Percentiles rank a stretch among this genome's conserved stretches.
Conservation (phyloP, 30 jellyfish, hydroid and myxozoan genomes). For the Hydra vulgaris region DNA sequence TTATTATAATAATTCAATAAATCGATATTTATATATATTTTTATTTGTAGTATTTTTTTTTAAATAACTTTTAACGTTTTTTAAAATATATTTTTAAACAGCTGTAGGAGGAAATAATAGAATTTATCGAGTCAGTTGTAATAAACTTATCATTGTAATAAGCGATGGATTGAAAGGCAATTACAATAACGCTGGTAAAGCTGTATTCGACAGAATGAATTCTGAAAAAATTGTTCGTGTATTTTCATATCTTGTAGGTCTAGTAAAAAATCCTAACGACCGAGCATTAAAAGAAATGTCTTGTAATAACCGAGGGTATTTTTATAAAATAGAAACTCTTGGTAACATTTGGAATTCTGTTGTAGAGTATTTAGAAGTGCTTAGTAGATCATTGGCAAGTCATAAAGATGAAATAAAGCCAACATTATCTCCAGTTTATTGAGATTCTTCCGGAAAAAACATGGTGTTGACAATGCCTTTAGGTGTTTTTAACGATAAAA, state of each 20-base stretch:
- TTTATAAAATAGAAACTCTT: constrained; percentile 34
- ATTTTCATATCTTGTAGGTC: constrained; percentile 73
- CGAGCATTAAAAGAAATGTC: constrained; percentile 70
- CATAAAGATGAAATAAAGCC: background rate
- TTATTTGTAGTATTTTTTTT: no score
- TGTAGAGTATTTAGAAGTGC: constrained; percentile 14
- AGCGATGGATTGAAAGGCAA: constrained; percentile 36
- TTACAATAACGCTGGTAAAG: constrained; percentile 27
- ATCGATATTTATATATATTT: no score
- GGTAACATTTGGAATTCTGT: constrained; percentile 42
- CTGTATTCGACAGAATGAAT: constrained; percentile 19
- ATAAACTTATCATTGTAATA: constrained; percentile 45
- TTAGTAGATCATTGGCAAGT: constrained; percentile 22
- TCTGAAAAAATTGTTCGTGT: constrained; percentile 44
- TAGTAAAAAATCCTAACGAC: constrained; percentile 55
- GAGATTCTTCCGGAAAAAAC: constrained; percentile 24
- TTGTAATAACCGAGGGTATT: constrained; percentile 64
- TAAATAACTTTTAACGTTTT: no score
- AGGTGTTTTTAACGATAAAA: constrained; percentile 17
- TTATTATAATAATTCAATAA: no score
- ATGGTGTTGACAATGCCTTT: constrained; percentile 27
- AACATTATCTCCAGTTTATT: constrained; percentile 16
- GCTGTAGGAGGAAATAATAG: constrained; percentile 18
- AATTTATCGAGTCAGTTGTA: constrained; percentile 4
- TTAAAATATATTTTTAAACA: background rate